Conservation (phyloP, 2,888 invertebrate genomes). For the Limulus polyphemus region DNA sequence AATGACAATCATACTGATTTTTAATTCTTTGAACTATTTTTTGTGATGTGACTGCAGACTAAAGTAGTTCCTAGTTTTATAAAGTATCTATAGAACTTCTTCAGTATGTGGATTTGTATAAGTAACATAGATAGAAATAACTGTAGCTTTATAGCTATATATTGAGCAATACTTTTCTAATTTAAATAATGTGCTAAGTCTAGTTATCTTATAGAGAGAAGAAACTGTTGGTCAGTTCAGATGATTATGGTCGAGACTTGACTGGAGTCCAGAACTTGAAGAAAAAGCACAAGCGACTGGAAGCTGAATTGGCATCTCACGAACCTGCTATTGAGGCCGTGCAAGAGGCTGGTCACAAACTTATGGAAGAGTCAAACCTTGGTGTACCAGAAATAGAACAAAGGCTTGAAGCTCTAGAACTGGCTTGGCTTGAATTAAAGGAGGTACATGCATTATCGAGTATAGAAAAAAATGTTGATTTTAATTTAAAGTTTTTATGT, state of each 20-base stretch:
- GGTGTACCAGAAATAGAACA: constrained; percentile 81
- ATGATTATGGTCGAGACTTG: constrained; percentile 94
- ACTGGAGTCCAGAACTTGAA: constrained; percentile 96
- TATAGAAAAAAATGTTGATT: too few species aligned
- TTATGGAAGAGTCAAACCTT: constrained; percentile 85
- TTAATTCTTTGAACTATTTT: too few species aligned
- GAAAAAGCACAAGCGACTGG: constrained; percentile 98
- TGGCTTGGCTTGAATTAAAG: constrained; percentile 91
- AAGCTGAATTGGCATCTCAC: constrained; percentile 92
- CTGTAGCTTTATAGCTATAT: too few species aligned
- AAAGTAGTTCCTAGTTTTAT: too few species aligned
- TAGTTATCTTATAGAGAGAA: constrained; percentile 55
- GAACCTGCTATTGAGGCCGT: constrained; percentile 94
- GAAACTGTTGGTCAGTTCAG: constrained; percentile 89
- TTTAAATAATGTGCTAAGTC: too few species aligned
- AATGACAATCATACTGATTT: too few species aligned
- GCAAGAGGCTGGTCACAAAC: constrained; percentile 52
- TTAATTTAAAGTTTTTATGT: too few species aligned
- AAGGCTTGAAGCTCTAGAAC: constrained; percentile 65
- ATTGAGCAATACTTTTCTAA: too few species aligned
- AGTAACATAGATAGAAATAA: too few species aligned
- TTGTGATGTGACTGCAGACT: too few species aligned
- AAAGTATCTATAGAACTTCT: too few species aligned
- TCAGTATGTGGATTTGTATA: too few species aligned
- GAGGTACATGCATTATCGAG: constrained; percentile 30